These are phyloP conservation scores for Lampris megalopsis DNA, from an alignment of 2,113 vertebrate species.

Conservation along the genomic window DNA sequence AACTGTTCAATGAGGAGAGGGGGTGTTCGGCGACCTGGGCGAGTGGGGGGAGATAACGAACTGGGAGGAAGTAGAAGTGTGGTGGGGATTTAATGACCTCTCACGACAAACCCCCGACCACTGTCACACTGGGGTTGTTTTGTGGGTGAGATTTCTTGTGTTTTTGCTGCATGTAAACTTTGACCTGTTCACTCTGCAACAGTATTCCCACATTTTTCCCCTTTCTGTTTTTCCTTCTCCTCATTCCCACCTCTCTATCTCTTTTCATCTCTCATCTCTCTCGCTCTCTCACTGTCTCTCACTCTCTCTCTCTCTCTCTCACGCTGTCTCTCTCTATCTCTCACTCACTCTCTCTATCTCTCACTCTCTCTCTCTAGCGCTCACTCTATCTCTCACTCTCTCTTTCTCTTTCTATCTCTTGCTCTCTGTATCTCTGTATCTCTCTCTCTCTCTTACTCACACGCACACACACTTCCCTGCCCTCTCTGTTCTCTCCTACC, in stretches of 20 bases:
- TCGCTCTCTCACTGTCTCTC: background rate
- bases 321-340: constrained; percentile 5
- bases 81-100: background rate
- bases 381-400: constrained; percentile 9
- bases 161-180: constrained; percentile 9
- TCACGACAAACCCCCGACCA: background rate
- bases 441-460: background rate
- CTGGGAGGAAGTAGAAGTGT: background rate
- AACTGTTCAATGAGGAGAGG: constrained; percentile 6
- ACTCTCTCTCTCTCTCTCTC: constrained; percentile 1
- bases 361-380: background rate
- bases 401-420: constrained; percentile 2
- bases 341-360: background rate
- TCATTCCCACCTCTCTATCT: background rate
- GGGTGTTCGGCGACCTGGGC: constrained; percentile 11
- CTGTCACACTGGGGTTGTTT: background rate
- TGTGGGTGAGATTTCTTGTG: background rate
- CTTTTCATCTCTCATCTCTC: constrained; percentile 13
- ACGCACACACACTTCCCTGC: constrained; percentile 23
- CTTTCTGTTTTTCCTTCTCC: constrained; percentile 1
- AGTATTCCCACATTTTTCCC: background rate
- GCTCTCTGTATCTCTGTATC: background rate
- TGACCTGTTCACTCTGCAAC: constrained; percentile 1
- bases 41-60: background rate
- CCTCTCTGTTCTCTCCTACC: constrained; percentile 43